Base-by-base conservation (phyloP, 2,888 invertebrate genomes). In the Eledone cirrhosa region DNA sequence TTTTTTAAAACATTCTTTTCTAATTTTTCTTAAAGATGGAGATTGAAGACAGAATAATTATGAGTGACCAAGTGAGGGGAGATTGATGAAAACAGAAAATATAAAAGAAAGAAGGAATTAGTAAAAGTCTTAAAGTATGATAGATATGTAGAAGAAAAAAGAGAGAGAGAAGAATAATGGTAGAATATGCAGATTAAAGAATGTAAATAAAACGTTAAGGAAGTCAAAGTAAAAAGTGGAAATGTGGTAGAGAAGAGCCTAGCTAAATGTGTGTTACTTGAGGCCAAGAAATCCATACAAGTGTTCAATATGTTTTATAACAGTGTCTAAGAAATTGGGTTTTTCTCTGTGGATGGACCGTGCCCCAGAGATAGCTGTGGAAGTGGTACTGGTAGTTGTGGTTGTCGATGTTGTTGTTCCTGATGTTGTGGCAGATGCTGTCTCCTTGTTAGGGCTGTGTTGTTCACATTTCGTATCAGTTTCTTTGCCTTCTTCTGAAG, bases 231-330 rank as follows among this genome's bases (percentile, higher is more conserved):
- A 16, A 69, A 29, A 11, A 31, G 41, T n/a, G 41, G 31, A 7
- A 33, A 3, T n/a, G 41, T n/a, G 22, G 41, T 31, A 19, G 13
- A n/a, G 31, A 11, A n/a, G 31, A n/a, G 19, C 31, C 31, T 31
- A 72, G 8, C 41, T n/a, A 41, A 22, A 72, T 22, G 41, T 24
- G 41, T 72, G 33, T 79, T 48, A 75, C 75, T 79, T 75, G 27
- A 41, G 47, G 33, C 63, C 79, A 41, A 76, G 78, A 78, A 84
- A 59, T 63, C 59, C 41, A 78, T 83, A 86, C 75, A 89, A 82
- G 53, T 82, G 81, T 82, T 88, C 88, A 76, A 88, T 86, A 80
- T 88, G 85, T 79, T 85, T 85, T 24, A 86, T 85, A n/a, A 88
- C 87, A 31, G 82, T 79, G 77, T 89, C 89, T 5, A 88, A 83